phyloP scores from a whole-genome alignment of 2,113 vertebrate species.

The Atherinomorus stipes region DNA sequence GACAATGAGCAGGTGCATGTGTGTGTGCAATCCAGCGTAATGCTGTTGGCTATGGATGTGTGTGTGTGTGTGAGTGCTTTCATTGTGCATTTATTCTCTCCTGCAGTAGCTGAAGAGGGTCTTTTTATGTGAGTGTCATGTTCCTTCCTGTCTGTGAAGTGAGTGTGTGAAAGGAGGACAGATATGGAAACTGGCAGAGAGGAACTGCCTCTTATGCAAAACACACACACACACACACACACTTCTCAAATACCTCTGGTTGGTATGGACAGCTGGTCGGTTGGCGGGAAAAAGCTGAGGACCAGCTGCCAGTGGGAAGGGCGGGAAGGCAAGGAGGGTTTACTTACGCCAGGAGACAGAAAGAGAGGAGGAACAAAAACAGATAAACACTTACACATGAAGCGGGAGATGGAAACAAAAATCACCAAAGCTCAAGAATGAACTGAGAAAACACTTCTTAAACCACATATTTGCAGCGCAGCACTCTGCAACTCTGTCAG shows the following conservation, averaged over 20 bases:
- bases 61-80: conserved; percentile 12
- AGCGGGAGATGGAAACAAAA: background rate
- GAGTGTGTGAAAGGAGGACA: conserved; percentile 31
- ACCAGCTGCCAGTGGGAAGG: conserved; percentile 60
- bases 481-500: too few species aligned
- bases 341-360: background rate
- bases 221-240: conserved; percentile 41
- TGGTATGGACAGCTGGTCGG: conserved; percentile 66
- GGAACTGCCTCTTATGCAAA: conserved; percentile 48
- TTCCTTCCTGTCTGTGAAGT: conserved; percentile 57
- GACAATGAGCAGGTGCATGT: conserved; percentile 7
- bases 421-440: too few species aligned
- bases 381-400: background rate
- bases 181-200: conserved; percentile 35
- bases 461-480: too few species aligned
- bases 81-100: conserved; percentile 18
- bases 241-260: conserved; percentile 58
- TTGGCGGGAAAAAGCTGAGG: conserved; percentile 69
- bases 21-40: background rate
- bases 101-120: conserved; percentile 27
- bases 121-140: conserved; percentile 44
- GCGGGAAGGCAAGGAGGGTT: conserved; percentile 16
- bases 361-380: too few species aligned
- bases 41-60: background rate
- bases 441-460: too few species aligned